A percentile compares a stretch with the other conserved stretches of the same genome.
These are phyloP conservation scores for Cavia aperea DNA, from an alignment of 2,113 vertebrate species.

Conservation along the genomic window DNA sequence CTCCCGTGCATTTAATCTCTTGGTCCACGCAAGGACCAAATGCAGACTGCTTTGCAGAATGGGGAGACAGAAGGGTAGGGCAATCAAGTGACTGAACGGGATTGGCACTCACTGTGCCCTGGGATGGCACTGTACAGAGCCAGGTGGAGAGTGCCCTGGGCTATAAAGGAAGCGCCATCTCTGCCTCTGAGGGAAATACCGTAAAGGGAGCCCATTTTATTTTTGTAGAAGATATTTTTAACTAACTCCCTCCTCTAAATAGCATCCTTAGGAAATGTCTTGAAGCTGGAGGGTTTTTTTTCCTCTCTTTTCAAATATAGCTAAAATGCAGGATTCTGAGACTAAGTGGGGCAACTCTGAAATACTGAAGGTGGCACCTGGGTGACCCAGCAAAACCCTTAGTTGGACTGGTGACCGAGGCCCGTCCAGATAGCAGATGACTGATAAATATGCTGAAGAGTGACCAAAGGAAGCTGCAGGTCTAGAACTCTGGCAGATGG, in stretches of 20 bases:
- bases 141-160: not conserved
- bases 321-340: not conserved
- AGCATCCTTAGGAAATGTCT: constrained; percentile 14
- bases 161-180: not conserved
- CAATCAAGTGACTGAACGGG: not conserved
- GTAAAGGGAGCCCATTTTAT: not conserved
- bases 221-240: not conserved
- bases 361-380: not conserved
- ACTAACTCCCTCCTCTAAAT: not conserved
- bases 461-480: not conserved
- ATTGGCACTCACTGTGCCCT: not conserved
- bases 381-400: not conserved
- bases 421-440: not conserved
- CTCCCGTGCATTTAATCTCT: not conserved
- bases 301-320: not conserved
- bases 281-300: not conserved
- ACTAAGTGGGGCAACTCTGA: not conserved
- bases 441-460: not conserved
- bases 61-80: not conserved
- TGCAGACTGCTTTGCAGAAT: not conserved
- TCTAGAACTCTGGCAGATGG: not conserved
- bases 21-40: not conserved
- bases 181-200: not conserved
- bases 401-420: not conserved
- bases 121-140: too few relatives aligned